Percentiles rank a stretch among this genome's conserved stretches.
phyloP scores from a whole-genome alignment of 2,797 vertebrate genomes.

The Jordanella pulchra region DNA sequence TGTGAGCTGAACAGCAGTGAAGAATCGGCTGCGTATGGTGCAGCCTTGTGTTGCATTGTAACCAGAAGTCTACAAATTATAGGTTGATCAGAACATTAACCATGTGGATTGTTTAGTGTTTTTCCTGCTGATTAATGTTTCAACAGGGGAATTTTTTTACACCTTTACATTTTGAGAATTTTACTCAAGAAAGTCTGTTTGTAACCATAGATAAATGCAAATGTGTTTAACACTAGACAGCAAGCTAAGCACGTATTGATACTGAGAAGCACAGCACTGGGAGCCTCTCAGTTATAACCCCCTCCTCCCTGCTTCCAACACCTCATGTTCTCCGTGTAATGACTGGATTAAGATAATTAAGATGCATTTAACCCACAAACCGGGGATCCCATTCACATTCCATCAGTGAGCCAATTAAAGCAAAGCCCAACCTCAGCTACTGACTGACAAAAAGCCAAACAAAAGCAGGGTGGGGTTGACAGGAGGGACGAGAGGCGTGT shows the following conservation, averaged over 20 bases:
- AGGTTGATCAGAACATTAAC: slow-evolving; percentile 35
- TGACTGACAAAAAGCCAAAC: slow-evolving; percentile 86
- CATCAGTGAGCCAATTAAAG: slow-evolving; percentile 91
- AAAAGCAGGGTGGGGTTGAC: slow-evolving; percentile 66
- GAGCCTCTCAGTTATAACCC: slow-evolving; percentile 90
- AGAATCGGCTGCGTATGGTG: slow-evolving; percentile 36
- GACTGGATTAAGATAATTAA: slow-evolving; percentile 94
- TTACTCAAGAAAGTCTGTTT: neutral
- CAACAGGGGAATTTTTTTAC: neutral
- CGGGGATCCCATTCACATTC: slow-evolving; percentile 89
- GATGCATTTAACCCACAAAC: slow-evolving; percentile 95
- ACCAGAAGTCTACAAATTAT: neutral
- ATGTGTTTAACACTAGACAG: neutral
- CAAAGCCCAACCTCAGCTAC: slow-evolving; percentile 84
- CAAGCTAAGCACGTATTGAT: slow-evolving; percentile 7
- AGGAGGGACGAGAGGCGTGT: slow-evolving; percentile 65
- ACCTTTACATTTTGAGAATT: neutral
- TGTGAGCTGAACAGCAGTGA: slow-evolving; percentile 69
- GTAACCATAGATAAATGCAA: neutral
- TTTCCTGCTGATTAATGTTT: slow-evolving; percentile 4
- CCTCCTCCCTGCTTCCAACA: slow-evolving; percentile 91
- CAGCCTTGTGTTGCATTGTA: slow-evolving; percentile 32
- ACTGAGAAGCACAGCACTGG: slow-evolving; percentile 31
- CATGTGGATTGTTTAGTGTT: neutral
- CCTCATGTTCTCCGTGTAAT: slow-evolving; percentile 91